Percentiles rank a stretch among this genome's conserved stretches.
phyloP scores from a whole-genome alignment of 2,113 vertebrate genomes.

The Astur gentilis region DNA sequence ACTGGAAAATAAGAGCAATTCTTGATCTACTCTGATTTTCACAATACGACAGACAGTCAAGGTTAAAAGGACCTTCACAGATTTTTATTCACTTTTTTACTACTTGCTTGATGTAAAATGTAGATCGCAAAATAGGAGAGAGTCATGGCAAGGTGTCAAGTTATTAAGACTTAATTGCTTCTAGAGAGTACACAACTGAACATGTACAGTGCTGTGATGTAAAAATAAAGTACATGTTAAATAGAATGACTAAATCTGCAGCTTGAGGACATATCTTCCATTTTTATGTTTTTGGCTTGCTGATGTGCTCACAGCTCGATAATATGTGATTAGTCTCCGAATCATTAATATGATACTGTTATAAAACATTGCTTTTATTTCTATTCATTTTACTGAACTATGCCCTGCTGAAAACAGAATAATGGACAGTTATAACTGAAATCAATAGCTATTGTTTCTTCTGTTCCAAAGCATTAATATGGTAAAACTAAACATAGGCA shows the following conservation, averaged over 20 bases:
- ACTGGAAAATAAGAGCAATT: neutral
- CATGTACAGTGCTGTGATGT: neutral
- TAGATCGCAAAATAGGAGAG: neutral
- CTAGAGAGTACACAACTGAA: neutral
- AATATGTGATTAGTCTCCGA: neutral
- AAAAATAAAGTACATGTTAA: neutral
- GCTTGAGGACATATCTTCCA: neutral
- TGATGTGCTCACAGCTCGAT: neutral
- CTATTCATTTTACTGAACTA: neutral
- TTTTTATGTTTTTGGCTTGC: neutral
- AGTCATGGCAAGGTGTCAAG: neutral
- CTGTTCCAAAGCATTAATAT: neutral
- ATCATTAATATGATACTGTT: neutral
- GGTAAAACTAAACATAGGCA: neutral
- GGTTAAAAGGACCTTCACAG: constrained; percentile 18
- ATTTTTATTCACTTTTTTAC: constrained; percentile 1
- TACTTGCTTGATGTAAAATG: neutral
- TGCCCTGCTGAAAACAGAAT: neutral
- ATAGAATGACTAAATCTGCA: neutral
- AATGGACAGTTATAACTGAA: neutral
- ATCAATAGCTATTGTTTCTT: neutral
- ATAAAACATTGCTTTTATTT: neutral
- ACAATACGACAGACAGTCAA: neutral
- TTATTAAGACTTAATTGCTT: constrained; percentile 31
- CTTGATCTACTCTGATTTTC: neutral